Conservation (phyloP, 2,888 invertebrate species). For the Melipona beecheii region DNA sequence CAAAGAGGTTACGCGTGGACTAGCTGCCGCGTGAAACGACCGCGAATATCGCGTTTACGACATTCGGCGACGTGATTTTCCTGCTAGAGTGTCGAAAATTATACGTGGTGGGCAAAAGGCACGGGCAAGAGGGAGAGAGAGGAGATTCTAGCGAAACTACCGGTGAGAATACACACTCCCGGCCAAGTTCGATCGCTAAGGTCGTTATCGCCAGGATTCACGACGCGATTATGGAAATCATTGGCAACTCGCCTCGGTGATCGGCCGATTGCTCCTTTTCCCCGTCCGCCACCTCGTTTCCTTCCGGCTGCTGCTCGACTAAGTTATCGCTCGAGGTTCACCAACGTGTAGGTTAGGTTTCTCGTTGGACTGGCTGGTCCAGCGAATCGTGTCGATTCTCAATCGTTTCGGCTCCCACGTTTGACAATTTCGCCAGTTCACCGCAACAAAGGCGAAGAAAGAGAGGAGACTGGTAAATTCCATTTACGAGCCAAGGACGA, state of each 20-base stretch:
- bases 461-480: too few species aligned
- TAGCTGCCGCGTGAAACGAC: too few species aligned
- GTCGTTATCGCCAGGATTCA: slow-evolving; percentile 43
- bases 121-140: too few species aligned
- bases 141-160: not conserved
- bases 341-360: too few species aligned
- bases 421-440: too few species aligned
- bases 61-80: slow-evolving; percentile 6
- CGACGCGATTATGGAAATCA: slow-evolving; percentile 39
- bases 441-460: too few species aligned
- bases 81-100: slow-evolving; percentile 29
- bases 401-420: too few species aligned
- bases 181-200: not conserved
- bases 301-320: too few species aligned
- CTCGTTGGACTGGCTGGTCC: too few species aligned
- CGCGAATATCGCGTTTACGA: not conserved
- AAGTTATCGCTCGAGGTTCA: too few species aligned
- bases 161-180: slow-evolving; percentile 18
- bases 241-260: slow-evolving; percentile 9
- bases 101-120: slow-evolving; percentile 1
- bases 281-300: not conserved
- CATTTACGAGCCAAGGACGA: not conserved
- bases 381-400: too few species aligned
- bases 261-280: not conserved
- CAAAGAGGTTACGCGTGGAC: too few species aligned